Conservation (phyloP, 2,888 invertebrate species). For the Steinernema scapterisci region DNA sequence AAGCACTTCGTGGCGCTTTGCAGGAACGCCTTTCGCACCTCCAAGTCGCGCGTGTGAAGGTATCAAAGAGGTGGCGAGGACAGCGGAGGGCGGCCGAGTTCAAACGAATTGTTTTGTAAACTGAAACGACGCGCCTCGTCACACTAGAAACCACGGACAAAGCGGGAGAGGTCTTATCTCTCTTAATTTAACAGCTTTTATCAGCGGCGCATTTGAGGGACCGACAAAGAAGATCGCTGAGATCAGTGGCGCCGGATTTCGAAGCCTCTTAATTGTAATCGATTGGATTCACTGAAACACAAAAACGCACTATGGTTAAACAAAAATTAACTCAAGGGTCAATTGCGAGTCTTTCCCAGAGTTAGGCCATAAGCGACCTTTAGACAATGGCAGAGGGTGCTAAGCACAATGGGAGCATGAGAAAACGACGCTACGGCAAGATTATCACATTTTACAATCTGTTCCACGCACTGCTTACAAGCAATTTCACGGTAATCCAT, state of each 20-base stretch:
- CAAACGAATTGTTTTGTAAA: conserved; percentile 25
- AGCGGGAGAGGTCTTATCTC: conserved; percentile 19
- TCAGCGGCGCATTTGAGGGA: background rate
- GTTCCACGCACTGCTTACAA: background rate
- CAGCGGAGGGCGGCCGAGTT: background rate
- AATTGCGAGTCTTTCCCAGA: background rate
- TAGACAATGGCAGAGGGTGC: background rate
- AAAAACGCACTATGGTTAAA: background rate
- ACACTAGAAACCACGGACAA: conserved; percentile 20
- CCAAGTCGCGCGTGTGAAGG: conserved; percentile 12
- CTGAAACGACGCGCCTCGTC: background rate
- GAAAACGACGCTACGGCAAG: background rate
- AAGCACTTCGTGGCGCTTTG: background rate
- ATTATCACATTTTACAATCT: conserved; percentile 18
- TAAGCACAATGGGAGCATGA: conserved; percentile 13
- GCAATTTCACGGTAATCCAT: conserved; percentile 26
- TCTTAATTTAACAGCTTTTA: conserved; percentile 22
- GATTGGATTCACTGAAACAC: background rate
- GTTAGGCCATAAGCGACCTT: background rate
- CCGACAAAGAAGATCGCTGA: background rate
- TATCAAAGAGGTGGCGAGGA: conserved; percentile 29
- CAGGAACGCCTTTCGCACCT: conserved; percentile 28
- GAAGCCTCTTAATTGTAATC: background rate
- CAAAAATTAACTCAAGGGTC: background rate
- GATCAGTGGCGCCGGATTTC: too few relatives aligned